Base-by-base conservation (phyloP, 2,888 invertebrate species). In the Spialia ferax region DNA sequence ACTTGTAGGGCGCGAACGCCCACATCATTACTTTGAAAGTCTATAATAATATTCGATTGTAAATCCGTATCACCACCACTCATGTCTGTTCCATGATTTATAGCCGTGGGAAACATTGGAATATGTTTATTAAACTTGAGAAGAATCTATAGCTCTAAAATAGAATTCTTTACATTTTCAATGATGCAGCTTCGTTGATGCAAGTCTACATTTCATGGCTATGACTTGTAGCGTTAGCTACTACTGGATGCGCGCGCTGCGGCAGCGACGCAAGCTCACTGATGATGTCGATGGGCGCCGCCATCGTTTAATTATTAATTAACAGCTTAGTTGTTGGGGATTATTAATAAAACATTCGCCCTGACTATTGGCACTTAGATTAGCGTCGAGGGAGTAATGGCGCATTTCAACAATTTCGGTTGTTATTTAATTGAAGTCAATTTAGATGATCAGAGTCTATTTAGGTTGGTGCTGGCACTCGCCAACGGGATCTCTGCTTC, bases 381-480 rank as follows among this genome's bases (percentile, higher is more conserved):
- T 93, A 93, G 84, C 89, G 89, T 79, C 83, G 93, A 92, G 93
- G 93, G 93, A 91, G 93, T 91, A 91, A 93, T 92, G 92, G 92
- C 93, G 92, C 93, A 92, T 93, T 93, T 93, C 92, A 93, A 93
- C 93, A 93, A 93, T 93, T 93, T 93, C 93, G 93, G 93, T 93
- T 93, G 93, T 93, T 93, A 93, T 93, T 93, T 93, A 93, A 93
- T 93, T 93, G 93, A 93, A 93, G 93, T 93, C 93, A 93, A 93
- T 93, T 93, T 93, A 93, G 93, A 93, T 93, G 93, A 93, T 93
- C 93, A 93, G 93, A 93, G 92, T 93, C 93, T 93, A 93, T 93
- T 93, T 93, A 93, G 93, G 93, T 92, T 93, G 93, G 91, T 92
- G 92, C 92, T 92, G 93, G 91, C 90, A 86, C 87, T 90, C 91